Conservation (phyloP, 2,797 vertebrate genomes). For the Lepus oiostolus region DNA sequence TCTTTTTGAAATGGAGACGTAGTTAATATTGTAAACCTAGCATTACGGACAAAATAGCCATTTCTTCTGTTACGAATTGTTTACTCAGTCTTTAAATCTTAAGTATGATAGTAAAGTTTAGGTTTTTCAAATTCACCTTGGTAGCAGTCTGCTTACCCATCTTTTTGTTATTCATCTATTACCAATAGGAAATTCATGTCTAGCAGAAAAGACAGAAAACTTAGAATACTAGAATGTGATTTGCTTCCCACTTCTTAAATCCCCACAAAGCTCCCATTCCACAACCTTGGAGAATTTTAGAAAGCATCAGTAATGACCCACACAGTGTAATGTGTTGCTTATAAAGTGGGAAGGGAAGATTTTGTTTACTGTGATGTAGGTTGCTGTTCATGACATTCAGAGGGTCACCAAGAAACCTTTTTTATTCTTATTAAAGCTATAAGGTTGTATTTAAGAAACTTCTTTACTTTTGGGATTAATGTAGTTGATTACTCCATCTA, state of each 20-base stretch:
- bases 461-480: conserved; percentile 26
- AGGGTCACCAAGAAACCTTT: conserved; percentile 8
- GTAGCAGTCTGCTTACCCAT: conserved; percentile 5
- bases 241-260: not conserved
- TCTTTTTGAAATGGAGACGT: conserved; percentile 56
- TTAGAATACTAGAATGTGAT: not conserved
- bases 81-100: conserved; percentile 42
- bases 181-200: conserved; percentile 29
- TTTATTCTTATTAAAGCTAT: not conserved
- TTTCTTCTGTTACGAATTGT: conserved; percentile 9
- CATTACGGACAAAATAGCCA: not conserved
- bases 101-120: conserved; percentile 31
- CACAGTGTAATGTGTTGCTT: not conserved
- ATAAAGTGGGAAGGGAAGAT: not conserved
- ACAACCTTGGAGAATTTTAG: conserved; percentile 8
- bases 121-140: conserved; percentile 47
- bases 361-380: not conserved
- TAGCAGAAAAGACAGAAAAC: conserved; percentile 50
- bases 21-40: conserved; percentile 23
- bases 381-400: conserved; percentile 32
- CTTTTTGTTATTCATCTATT: conserved; percentile 53
- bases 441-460: conserved; percentile 60
- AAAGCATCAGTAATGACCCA: not conserved
- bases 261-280: not conserved
- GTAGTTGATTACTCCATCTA: not conserved